Percentiles rank a stretch among this genome's conserved stretches.
Conservation (phyloP, 2,888 invertebrate species). For the Polyommatus icarus region DNA sequence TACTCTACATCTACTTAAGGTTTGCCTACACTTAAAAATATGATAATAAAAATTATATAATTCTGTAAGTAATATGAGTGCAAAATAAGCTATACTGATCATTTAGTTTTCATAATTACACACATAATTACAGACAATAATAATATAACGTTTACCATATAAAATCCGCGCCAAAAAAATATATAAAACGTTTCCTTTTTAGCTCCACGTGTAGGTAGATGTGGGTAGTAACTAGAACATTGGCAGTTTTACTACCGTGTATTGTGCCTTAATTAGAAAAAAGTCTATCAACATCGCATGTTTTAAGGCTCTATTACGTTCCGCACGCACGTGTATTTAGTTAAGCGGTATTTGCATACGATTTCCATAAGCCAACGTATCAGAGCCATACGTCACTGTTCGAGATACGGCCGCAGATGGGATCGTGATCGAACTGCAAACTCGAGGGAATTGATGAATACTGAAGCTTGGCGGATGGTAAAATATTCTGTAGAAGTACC, state of each 20-base stretch:
- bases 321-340: constrained; percentile 58
- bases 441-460: constrained; percentile 41
- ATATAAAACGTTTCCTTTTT: background rate
- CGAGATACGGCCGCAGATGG: constrained; percentile 55
- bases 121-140: background rate
- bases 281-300: constrained; percentile 35
- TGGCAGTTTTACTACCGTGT: background rate
- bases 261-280: constrained; percentile 29
- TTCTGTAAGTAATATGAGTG: background rate
- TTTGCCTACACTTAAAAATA: background rate
- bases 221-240: background rate
- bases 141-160: background rate
- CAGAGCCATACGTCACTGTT: constrained; percentile 75
- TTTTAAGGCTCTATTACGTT: constrained; percentile 49
- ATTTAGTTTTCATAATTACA: background rate
- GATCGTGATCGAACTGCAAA: constrained; percentile 59
- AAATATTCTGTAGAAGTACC: background rate
- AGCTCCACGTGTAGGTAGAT: background rate
- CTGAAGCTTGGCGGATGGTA: background rate
- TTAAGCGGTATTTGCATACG: constrained; percentile 77
- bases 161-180: background rate
- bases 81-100: background rate
- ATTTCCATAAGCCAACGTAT: constrained; percentile 77
- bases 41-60: background rate
- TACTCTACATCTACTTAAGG: background rate